Evolutionary conservation across 2,888 invertebrate species (phyloP).

Genomic region (Drosophila mettleri): DNA sequence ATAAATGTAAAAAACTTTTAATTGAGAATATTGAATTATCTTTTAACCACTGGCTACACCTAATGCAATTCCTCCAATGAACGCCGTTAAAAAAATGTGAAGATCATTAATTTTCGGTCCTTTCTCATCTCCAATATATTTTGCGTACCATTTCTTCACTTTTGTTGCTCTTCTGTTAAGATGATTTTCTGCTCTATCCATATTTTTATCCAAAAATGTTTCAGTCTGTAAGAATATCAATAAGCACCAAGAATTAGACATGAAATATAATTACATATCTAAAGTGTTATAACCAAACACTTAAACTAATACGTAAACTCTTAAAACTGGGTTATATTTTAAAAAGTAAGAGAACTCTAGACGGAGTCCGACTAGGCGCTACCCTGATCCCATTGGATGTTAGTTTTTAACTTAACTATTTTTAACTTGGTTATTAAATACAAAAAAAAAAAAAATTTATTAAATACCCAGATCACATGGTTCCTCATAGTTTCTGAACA

Average conservation of each 20-base stretch:
- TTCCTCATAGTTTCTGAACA: no score
- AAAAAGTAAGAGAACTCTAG: no score
- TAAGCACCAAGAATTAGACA: background rate
- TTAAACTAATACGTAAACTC: background rate
- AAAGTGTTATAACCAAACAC: background rate
- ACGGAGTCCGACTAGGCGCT: no score
- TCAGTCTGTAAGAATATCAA: constrained; percentile 88
- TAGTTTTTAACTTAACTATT: no score
- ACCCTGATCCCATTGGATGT: no score
- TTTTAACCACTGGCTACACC: constrained; percentile 86
- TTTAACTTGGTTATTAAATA: no score
- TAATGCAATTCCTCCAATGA: constrained; percentile 91
- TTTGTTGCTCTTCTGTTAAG: constrained; percentile 90
- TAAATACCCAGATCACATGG: no score
- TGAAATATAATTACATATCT: background rate
- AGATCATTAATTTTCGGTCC: constrained; percentile 90
- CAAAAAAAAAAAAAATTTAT: no score
- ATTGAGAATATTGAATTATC: no score
- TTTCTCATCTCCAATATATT: constrained; percentile 88
- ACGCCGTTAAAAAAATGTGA: constrained; percentile 92
- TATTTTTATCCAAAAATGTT: constrained; percentile 91
- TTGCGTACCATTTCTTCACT: constrained; percentile 91
- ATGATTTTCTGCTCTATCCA: constrained; percentile 91
- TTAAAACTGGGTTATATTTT: no score
- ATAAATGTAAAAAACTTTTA: no score